Evolutionary conservation across 1,140 invertebrate species (phyloP).

Genomic region (Pseudomyrmex dendroicus): DNA sequence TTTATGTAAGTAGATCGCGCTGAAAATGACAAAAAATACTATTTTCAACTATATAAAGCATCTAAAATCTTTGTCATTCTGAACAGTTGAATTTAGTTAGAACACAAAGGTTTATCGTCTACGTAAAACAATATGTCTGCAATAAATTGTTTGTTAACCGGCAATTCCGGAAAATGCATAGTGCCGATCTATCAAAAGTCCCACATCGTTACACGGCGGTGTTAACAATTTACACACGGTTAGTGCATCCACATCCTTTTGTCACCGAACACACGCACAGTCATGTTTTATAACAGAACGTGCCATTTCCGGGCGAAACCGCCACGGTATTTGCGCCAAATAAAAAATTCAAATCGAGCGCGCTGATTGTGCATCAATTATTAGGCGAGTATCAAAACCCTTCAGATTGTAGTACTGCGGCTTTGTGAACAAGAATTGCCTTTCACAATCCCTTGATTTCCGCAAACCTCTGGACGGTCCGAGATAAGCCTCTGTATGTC

Average conservation of each 20-base stretch:
- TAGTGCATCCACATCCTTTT: conserved; percentile 54
- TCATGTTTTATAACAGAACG: conserved; percentile 34
- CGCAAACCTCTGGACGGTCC: neutral
- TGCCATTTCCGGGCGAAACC: conserved; percentile 45
- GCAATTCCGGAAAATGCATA: conserved; percentile 54
- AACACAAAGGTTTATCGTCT: conserved; percentile 46
- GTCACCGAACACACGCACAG: conserved; percentile 20
- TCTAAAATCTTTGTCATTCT: conserved; percentile 17
- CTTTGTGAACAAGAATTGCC: conserved; percentile 24
- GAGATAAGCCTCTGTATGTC: conserved; percentile 31
- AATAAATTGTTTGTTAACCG: conserved; percentile 58
- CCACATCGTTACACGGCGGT: conserved; percentile 52
- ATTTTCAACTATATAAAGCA: conserved; percentile 12
- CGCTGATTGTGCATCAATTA: conserved; percentile 44
- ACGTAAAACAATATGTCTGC: conserved; percentile 48
- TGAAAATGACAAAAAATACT: conserved; percentile 4
- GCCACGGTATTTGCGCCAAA: conserved; percentile 7
- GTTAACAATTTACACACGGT: conserved; percentile 61
- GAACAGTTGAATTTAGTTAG: conserved; percentile 41
- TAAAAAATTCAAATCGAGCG: conserved; percentile 47
- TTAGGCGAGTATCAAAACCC: conserved; percentile 2
- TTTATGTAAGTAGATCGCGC: neutral
- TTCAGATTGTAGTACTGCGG: neutral
- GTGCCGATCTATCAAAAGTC: conserved; percentile 58
- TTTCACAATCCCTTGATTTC: conserved; percentile 12